Evolutionary conservation across 2,797 vertebrate species (phyloP).

Genomic region (Eulemur mongoz): DNA sequence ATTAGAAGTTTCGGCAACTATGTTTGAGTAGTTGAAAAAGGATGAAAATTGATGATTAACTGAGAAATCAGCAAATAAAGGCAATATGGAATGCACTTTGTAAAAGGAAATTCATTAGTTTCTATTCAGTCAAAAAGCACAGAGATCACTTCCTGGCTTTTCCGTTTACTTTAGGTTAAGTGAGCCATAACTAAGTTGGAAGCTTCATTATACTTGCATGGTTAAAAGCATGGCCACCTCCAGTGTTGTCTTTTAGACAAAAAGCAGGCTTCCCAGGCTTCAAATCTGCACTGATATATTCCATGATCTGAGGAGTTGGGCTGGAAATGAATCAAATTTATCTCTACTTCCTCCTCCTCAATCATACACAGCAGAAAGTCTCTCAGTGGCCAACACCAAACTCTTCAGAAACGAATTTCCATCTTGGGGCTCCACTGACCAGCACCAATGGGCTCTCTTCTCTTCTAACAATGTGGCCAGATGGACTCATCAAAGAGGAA

Average conservation of each 20-base stretch:
- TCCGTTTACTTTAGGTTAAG: slow-evolving; percentile 44
- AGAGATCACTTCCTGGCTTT: not conserved
- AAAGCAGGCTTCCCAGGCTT: slow-evolving; percentile 35
- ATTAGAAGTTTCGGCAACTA: not conserved
- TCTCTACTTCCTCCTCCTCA: not conserved
- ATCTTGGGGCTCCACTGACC: not conserved
- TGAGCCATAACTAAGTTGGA: slow-evolving; percentile 46
- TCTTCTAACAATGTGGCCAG: not conserved
- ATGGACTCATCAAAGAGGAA: not conserved
- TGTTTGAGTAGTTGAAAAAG: not conserved
- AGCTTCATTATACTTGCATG: slow-evolving; percentile 33
- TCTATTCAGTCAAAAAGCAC: not conserved
- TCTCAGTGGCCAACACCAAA: not conserved
- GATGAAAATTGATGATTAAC: not conserved
- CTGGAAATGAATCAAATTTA: slow-evolving; percentile 10
- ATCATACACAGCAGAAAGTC: not conserved
- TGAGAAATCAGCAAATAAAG: slow-evolving; percentile 30
- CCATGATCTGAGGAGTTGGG: not conserved
- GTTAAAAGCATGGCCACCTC: slow-evolving; percentile 37
- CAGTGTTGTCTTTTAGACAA: slow-evolving; percentile 42
- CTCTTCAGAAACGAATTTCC: not conserved
- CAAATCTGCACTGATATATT: not conserved
- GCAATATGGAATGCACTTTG: not conserved
- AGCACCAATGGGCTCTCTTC: not conserved
- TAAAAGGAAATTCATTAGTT: slow-evolving; percentile 37